phyloP scores from a whole-genome alignment of 2,797 vertebrate genomes.

The Sebastes umbrosus region DNA sequence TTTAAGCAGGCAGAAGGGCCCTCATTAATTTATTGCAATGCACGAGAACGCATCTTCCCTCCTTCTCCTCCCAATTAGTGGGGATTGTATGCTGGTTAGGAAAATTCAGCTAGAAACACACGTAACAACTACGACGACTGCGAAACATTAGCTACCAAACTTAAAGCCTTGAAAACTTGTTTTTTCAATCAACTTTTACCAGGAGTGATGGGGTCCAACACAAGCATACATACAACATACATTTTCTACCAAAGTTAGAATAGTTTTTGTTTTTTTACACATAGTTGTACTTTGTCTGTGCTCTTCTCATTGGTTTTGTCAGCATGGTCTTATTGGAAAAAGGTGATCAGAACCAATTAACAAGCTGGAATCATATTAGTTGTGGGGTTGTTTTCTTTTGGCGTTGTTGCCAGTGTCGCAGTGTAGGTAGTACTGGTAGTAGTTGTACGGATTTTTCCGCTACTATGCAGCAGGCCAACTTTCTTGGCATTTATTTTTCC shows the following conservation, averaged over 20 bases:
- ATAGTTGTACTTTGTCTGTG: background rate
- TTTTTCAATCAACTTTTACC: background rate
- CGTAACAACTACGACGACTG: background rate
- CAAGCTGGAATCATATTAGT: background rate
- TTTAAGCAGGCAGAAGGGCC: slow-evolving; percentile 74
- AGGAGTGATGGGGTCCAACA: background rate
- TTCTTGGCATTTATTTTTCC: background rate
- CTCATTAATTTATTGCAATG: slow-evolving; percentile 86
- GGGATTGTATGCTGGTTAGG: slow-evolving; percentile 16
- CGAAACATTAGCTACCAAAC: background rate
- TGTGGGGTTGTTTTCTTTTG: background rate
- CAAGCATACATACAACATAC: background rate
- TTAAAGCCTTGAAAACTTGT: background rate
- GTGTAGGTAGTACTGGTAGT: background rate
- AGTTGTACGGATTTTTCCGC: background rate
- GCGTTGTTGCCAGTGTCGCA: background rate
- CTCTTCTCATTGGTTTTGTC: background rate
- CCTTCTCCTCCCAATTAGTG: slow-evolving; percentile 76
- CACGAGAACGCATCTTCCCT: slow-evolving; percentile 79
- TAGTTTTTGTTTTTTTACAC: background rate
- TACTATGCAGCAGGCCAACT: background rate
- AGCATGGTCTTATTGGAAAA: background rate
- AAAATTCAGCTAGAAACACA: slow-evolving; percentile 15
- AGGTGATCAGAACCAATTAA: background rate
- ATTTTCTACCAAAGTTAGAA: background rate